Base-by-base conservation (phyloP, 2,797 vertebrate genomes). In the Taenioides sp. region DNA sequence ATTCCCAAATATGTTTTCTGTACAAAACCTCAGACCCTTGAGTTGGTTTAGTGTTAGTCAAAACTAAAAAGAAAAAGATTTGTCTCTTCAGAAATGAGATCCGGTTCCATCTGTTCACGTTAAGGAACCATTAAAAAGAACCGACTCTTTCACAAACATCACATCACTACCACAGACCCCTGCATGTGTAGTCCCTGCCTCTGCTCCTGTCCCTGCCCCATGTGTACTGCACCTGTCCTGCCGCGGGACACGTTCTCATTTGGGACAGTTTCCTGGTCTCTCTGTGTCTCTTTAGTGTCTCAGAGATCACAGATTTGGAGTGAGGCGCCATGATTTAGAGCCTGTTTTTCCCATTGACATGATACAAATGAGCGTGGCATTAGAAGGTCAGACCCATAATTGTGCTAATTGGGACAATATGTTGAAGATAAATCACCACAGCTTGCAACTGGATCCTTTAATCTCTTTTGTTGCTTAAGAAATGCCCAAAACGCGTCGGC, bases 301-400 rank as follows among this genome's bases (percentile, higher is more conserved):
- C 65, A 69, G 77, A 74, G 75, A 65, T 77, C 73, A 34, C 25
- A 70, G 59, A 75, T 84, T 75, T 63, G 67, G 77, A 82, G 37
- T 80, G 84, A 91, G 85, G 79, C 87, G 88, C 74, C 61, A 91
- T 93, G 92, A 95, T 92, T 89, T 89, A 94, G 88, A 88, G 93
- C 92, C 86, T 83, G 80, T 73, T 84, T 79, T 86, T 90, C 78
- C 79, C 82, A 71, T 84, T 88, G 92, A 91, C 88, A 91, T 58
- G 80, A 88, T 82, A 79, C 92, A 94, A 95, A 96, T 94, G 93
- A 95, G 87, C 79, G 89, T 91, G 88, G 90, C 84, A 88, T 82
- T 71, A 87, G 91, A 87, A 92, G 94, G 93, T 94, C 92, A 92
- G 89, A 65, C 83, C 90, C 83, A 86, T 91, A 89, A 93, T 92